Evolutionary conservation across 2,888 invertebrate species (phyloP).

Genomic region (Odontomyia ornata): DNA sequence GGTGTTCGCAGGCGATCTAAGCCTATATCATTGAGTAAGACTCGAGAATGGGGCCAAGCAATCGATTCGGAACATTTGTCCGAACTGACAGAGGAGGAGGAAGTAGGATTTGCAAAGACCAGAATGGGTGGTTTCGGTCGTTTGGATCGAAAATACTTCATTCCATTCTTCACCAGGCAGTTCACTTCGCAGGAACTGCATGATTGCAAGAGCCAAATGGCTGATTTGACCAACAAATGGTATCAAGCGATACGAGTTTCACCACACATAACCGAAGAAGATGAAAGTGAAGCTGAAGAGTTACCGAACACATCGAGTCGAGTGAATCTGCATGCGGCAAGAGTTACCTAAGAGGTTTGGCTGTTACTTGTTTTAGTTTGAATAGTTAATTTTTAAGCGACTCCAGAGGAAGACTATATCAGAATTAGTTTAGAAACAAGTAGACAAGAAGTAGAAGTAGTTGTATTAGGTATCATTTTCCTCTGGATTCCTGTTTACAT

Average conservation of each 20-base stretch:
- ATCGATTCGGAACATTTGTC: slow-evolving; percentile 93
- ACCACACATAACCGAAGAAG: slow-evolving; percentile 86
- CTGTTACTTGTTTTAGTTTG: background rate
- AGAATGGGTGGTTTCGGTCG: slow-evolving; percentile 88
- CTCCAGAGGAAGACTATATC: no score
- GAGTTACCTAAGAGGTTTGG: slow-evolving; percentile 21
- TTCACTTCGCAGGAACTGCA: slow-evolving; percentile 96
- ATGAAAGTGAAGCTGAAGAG: slow-evolving; percentile 61
- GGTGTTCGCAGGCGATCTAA: slow-evolving; percentile 70
- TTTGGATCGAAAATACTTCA: slow-evolving; percentile 91
- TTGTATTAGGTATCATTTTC: background rate
- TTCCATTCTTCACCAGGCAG: slow-evolving; percentile 94
- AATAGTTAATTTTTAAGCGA: no score
- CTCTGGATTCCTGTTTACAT: background rate
- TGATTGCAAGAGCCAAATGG: slow-evolving; percentile 97
- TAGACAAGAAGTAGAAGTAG: background rate
- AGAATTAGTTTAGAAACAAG: background rate
- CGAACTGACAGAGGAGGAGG: slow-evolving; percentile 93
- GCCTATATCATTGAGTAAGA: slow-evolving; percentile 95
- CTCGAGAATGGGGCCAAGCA: slow-evolving; percentile 96
- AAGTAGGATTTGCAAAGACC: slow-evolving; percentile 82
- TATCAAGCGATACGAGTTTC: slow-evolving; percentile 93
- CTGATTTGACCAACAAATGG: slow-evolving; percentile 95
- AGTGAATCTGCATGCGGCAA: slow-evolving; percentile 27
- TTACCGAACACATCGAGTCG: slow-evolving; percentile 40